phyloP scores from a whole-genome alignment of 2,797 vertebrate genomes.

The Adrianichthys oophorus region DNA sequence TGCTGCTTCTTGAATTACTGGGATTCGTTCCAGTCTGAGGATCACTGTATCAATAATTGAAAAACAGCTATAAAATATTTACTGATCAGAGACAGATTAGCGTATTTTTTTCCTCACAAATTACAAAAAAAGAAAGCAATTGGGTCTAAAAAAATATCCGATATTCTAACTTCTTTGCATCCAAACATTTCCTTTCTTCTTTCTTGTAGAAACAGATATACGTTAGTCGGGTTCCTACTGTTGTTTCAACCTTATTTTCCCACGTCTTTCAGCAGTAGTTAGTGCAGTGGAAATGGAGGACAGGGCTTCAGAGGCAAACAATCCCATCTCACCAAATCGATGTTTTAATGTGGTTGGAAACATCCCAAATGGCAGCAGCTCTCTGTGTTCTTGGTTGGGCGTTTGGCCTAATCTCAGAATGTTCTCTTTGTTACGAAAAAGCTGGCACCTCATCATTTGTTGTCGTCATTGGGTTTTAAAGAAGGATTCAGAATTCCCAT shows the following conservation, averaged over 20 bases:
- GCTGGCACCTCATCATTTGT: not conserved
- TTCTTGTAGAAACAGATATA: not conserved
- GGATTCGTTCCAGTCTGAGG: constrained; percentile 2
- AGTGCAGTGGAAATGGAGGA: constrained; percentile 25
- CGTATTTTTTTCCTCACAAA: not conserved
- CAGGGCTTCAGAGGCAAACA: constrained; percentile 33
- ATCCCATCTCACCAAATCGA: constrained; percentile 42
- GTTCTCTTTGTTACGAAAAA: constrained; percentile 20
- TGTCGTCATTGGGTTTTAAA: constrained; percentile 3
- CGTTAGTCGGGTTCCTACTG: not conserved
- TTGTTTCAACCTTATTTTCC: not conserved
- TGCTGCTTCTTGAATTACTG: not conserved
- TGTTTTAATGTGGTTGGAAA: constrained; percentile 51
- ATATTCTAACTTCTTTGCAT: constrained; percentile 1
- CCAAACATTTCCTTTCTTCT: not conserved
- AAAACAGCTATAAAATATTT: constrained; percentile 2
- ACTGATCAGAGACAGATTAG: not conserved
- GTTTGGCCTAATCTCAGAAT: constrained; percentile 33
- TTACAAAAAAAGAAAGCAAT: not conserved
- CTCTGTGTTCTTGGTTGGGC: constrained; percentile 25
- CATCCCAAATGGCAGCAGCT: constrained; percentile 35
- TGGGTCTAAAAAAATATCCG: not conserved
- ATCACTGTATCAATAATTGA: constrained; percentile 6
- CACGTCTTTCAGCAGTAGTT: not conserved
- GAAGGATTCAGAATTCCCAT: constrained; percentile 2